A percentile compares a stretch with the other conserved stretches of the same genome.
Conservation (phyloP, 2,797 vertebrate genomes). For the Peromyscus attwateri region DNA sequence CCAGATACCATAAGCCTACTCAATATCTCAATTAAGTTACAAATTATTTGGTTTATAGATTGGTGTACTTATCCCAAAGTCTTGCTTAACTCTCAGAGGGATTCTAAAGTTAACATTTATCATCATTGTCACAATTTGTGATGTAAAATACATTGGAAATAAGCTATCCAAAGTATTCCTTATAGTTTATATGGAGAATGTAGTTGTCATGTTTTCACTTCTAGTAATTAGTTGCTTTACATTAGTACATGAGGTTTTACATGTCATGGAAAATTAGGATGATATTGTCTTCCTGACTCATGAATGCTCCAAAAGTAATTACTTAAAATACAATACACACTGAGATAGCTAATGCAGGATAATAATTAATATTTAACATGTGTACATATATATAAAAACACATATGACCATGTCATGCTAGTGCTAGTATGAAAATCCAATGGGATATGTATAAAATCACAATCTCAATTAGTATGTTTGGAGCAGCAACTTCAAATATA, state of each 20-base stretch:
- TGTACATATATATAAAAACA: too few species aligned
- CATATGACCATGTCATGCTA: not conserved
- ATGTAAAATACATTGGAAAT: not conserved
- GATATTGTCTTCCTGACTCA: not conserved
- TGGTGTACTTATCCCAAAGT: not conserved
- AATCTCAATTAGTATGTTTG: not conserved
- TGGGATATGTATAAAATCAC: not conserved
- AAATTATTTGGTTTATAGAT: not conserved
- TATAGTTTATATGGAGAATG: not conserved
- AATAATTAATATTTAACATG: not conserved
- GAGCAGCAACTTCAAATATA: not conserved
- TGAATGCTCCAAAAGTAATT: not conserved
- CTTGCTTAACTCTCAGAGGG: not conserved
- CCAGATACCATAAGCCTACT: not conserved
- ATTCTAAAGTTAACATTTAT: not conserved
- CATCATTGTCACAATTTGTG: not conserved
- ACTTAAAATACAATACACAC: not conserved
- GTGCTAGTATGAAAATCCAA: not conserved
- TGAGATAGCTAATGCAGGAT: not conserved
- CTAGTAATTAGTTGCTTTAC: slow-evolving; percentile 11
- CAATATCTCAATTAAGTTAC: not conserved
- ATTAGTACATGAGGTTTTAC: not conserved
- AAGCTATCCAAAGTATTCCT: not conserved
- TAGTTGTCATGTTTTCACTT: slow-evolving; percentile 2
- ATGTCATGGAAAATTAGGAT: not conserved